Evolutionary conservation across 2,888 invertebrate genomes (phyloP), one percentile per base, ranked within the genome.

Genomic region (Octodonta nipae): DNA sequence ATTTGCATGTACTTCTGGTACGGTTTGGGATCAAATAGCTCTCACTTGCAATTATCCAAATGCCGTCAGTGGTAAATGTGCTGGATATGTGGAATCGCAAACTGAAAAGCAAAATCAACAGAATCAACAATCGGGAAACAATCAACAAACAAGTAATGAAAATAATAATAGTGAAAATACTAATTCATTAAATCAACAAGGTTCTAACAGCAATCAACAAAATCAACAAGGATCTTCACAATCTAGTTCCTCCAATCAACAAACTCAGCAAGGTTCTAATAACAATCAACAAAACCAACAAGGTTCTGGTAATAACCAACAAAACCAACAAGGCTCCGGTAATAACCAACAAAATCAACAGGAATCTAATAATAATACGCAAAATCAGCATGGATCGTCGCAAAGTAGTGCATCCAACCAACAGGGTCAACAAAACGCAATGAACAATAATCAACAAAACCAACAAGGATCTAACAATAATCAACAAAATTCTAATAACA

Each of bases 1-100:
- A 39, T 85, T 79, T 54, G 63, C 63, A 10, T 85, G 85, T 56
- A 77, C 75, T 2, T 70, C 75, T 36, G 82, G 81, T 29, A 84
- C 83, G 5, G 75, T 78, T 15, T 85, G 83, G 83, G 80, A 82
- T 60, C 68, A 71, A 34, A 61, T 66, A 31, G 60, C 73, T 34
- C 64, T 71, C 51, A 69, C 75, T 28, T 85, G 85, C 56, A 82
- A 84, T 56, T 73, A 83, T 55, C 69, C 71, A 16, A 72, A 72
- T 66, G 69, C 70, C 32, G 72, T 71, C 20, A 37, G 13, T 15
- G 50, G 49, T 17, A 42, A 40, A 39, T 51, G 51, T 41, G 33
- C 30, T 4, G 13, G 27, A 4, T 20, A 15, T 26, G 12, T 14
- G 2, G 22, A 12, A 17, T 12, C 26, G 12, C 17, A 17, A 17